Base-by-base conservation (phyloP, 1,140 invertebrate genomes). In the Chironomus striatipennis region DNA sequence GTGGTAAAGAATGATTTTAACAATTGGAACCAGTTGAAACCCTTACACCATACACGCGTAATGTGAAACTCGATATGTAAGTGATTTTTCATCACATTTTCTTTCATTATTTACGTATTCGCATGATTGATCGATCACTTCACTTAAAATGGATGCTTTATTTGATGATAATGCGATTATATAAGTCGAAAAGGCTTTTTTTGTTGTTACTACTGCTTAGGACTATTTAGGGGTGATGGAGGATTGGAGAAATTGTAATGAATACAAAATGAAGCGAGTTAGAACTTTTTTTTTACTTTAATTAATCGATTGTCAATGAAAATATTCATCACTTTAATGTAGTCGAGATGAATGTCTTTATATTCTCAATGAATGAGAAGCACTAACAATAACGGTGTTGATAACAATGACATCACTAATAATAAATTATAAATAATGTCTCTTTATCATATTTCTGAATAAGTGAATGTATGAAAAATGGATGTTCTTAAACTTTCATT, bases 381-480 rank as follows among this genome's bases (percentile, higher is more conserved):
- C n/a, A n/a, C 12, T 47, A 47, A 47, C 43, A 47, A 47, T 47
- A n/a, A 57, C 12, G n/a, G n/a, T 5, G n/a, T 12, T 57, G 47
- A 57, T 57, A 57, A 47, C 43, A 47, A 47, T 47, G 43, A 47
- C 12, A 57, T 57, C 47, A 57, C 47, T 57, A 57, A 57, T 57
- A 57, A 57, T 57, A 57, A 57, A 57, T 57, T 57, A 57, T 57
- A 57, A 57, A 57, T 57, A 57, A 57, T 57, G 47, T 57, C 47
- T 57, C 15, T 57, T 15, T 57, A n/a, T 15, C 47, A n/a, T 57
- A 15, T 57, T 57, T 1, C 1, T 57, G 47, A 15, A 47, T 47
- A 47, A 10, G 43, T 57, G 47, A 34, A 34, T 34, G 24, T 34
- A 34, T 34, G 24, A 34, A 34, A 34, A 34, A 34, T 34, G 24